A percentile compares a stretch with the other conserved stretches of the same genome.
Evolutionary conservation across 2,797 vertebrate species (phyloP).

Genomic region (Pangasius krempfi): DNA sequence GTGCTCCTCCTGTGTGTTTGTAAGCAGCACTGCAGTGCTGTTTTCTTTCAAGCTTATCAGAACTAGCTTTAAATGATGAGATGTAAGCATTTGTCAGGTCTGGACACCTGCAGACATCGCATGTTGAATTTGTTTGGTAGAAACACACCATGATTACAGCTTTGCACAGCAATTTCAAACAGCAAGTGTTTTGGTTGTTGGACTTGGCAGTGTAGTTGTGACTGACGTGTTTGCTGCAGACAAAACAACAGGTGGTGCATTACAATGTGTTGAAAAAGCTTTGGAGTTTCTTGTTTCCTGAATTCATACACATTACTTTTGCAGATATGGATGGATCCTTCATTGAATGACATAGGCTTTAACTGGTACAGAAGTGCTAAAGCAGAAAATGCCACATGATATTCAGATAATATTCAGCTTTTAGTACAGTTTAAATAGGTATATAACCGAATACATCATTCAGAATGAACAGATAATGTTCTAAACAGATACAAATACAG

Average conservation of each 20-base stretch:
- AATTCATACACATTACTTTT: background rate
- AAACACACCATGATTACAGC: background rate
- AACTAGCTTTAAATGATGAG: slow-evolving; percentile 9
- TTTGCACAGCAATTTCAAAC: slow-evolving; percentile 4
- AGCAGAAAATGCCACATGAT: background rate
- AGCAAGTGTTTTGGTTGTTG: slow-evolving; percentile 10
- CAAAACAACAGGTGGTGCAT: slow-evolving; percentile 31
- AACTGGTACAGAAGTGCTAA: background rate
- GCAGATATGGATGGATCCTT: background rate
- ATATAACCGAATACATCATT: background rate
- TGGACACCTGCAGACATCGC: background rate
- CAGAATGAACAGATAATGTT: background rate
- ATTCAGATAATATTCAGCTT: background rate
- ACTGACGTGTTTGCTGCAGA: slow-evolving; percentile 18
- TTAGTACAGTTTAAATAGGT: background rate
- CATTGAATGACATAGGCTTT: background rate
- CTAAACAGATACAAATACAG: background rate
- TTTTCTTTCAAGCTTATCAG: slow-evolving; percentile 19
- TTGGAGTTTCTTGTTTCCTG: background rate
- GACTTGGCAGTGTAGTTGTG: background rate
- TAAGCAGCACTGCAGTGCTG: background rate
- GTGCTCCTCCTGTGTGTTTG: background rate
- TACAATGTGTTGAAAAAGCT: background rate
- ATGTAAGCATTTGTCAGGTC: background rate
- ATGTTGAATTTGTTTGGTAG: slow-evolving; percentile 7